These are phyloP conservation scores for Chironex yamaguchii DNA, from an alignment of 30 jellyfish, hydroid and myxozoan species.

Conservation along the genomic window DNA sequence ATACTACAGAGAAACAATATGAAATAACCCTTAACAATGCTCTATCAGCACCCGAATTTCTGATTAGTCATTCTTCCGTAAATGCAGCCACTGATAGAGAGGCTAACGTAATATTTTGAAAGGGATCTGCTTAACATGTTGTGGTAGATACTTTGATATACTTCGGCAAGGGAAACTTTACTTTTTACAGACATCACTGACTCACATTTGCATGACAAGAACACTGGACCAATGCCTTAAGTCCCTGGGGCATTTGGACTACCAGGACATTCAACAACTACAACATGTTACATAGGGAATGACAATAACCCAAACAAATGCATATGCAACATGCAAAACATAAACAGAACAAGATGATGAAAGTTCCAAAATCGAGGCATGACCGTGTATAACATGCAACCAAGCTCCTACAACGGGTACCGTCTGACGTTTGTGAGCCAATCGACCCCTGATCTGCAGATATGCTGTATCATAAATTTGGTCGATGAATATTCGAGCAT, in stretches of 20 bases:
- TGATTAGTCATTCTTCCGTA: constrained; percentile 47
- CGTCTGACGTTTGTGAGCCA: constrained; percentile 52
- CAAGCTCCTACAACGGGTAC: constrained; percentile 32
- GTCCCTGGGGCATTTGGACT: constrained; percentile 44
- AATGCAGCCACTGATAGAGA: constrained; percentile 61
- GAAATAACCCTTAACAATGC: constrained; percentile 52
- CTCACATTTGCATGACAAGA: constrained; percentile 10
- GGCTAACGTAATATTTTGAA: constrained; percentile 16
- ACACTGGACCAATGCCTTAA: constrained; percentile 53
- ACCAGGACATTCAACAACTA: constrained; percentile 23
- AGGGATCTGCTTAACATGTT: background rate
- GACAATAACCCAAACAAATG: constrained; percentile 21
- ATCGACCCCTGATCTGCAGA: constrained; percentile 45
- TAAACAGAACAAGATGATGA: constrained; percentile 55
- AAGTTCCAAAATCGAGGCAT: constrained; percentile 14
- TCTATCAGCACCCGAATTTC: constrained; percentile 39
- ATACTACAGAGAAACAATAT: constrained; percentile 1
- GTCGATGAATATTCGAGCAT: constrained; percentile 55
- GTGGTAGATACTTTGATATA: constrained; percentile 9
- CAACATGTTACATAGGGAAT: constrained; percentile 46
- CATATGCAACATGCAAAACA: constrained; percentile 18
- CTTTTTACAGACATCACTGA: constrained; percentile 9
- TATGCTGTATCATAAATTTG: constrained; percentile 39
- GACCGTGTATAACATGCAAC: constrained; percentile 11
- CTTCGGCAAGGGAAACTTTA: constrained; percentile 20